Conservation (phyloP, 2,797 vertebrate genomes). For the Sebastes baramenuke region DNA sequence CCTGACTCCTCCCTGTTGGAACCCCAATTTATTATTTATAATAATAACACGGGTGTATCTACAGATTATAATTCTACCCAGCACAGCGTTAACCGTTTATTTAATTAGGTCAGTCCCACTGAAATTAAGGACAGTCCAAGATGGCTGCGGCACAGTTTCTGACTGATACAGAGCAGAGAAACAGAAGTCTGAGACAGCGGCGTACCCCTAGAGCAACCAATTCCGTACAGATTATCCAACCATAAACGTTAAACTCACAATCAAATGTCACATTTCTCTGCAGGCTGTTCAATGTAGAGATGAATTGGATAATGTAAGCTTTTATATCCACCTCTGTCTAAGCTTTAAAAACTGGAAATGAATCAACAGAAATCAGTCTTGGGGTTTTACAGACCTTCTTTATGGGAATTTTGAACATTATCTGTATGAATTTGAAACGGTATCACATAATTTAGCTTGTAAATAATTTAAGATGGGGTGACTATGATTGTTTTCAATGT, state of each 20-base stretch:
- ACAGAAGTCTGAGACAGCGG: neutral
- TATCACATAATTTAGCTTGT: neutral
- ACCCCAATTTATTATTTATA: neutral
- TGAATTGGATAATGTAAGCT: no score
- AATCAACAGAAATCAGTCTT: neutral
- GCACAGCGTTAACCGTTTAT: neutral
- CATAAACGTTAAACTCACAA: neutral
- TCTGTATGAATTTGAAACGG: neutral
- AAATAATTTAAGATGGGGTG: neutral
- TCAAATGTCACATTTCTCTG: neutral
- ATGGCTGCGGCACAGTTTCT: neutral
- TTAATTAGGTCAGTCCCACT: conserved; percentile 18
- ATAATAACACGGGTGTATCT: neutral
- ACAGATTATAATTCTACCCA: neutral
- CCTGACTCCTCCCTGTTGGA: neutral
- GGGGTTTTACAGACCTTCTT: neutral
- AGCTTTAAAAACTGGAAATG: neutral
- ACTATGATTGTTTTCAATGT: neutral
- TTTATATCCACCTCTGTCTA: neutral
- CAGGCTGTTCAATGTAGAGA: neutral
- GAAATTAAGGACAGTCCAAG: neutral
- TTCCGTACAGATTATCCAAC: neutral
- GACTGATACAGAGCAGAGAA: neutral
- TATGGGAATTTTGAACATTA: neutral
- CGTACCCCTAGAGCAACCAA: neutral